Evolutionary conservation across 2,113 vertebrate genomes (phyloP).

Genomic region (Anolis carolinensis): DNA sequence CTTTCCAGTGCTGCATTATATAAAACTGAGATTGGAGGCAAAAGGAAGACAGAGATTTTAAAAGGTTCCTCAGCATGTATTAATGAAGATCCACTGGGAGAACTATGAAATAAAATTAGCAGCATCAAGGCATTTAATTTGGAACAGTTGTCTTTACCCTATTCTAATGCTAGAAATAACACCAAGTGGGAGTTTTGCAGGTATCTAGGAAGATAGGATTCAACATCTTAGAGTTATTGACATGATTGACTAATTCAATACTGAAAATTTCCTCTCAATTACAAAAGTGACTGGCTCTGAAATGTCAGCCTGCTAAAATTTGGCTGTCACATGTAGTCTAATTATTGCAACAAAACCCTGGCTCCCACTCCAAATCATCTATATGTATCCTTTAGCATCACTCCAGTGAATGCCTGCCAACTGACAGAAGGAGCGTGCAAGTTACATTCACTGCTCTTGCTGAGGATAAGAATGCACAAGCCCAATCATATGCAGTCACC

Average conservation of each 20-base stretch:
- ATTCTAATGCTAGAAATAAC: not conserved
- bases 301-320: not conserved
- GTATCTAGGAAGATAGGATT: not conserved
- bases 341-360: not conserved
- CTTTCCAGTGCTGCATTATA: not conserved
- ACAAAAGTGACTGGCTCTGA: not conserved
- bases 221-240: not conserved
- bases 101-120: constrained; percentile 30
- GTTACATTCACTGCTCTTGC: too few species aligned
- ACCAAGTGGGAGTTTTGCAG: not conserved
- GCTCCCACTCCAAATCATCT: not conserved
- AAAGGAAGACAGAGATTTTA: not conserved
- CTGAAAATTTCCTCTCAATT: constrained; percentile 2
- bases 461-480: too few species aligned
- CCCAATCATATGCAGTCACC: too few species aligned
- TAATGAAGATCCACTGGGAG: constrained; percentile 1
- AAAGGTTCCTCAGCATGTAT: not conserved
- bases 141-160: constrained; percentile 27
- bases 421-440: too few species aligned
- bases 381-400: too few species aligned
- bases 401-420: too few species aligned
- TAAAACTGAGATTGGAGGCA: fast-evolving
- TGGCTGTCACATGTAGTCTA: not conserved
- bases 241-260: not conserved
- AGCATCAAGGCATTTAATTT: constrained; percentile 35